Base-by-base conservation (phyloP, 2,888 invertebrate genomes). In the Eupithecia centaureata region DNA sequence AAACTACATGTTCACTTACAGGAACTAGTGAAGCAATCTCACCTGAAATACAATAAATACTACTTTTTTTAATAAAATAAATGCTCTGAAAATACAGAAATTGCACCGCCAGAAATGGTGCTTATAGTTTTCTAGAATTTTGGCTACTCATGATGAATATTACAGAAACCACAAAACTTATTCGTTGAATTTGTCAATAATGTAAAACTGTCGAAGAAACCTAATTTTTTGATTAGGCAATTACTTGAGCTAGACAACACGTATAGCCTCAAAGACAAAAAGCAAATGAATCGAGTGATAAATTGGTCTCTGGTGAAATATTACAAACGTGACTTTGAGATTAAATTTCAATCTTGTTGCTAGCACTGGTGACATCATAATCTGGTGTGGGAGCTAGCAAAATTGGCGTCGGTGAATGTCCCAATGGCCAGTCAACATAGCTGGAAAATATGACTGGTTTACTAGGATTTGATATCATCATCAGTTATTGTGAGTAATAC, bases 311-410 rank as follows among this genome's bases (percentile, higher is more conserved):
- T 54, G 65, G 79, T 85, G 83, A 84, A 82, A 81, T 80, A 84
- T 84, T 74, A 78, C 75, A 75, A 76, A 75, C 84, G 84, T 85
- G 85, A 82, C 80, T 77, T 56, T 56, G 61, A 77, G 79, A 84
- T 85, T 82, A 82, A 75, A 73, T 75, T 64, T 76, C 79, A 78
- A 81, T 77, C 67, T 67, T 70, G 65, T 54, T 69, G 28, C 60
- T 30, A 47, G 28, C 27, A 27, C n/a, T 62, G 68, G 66, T 75
- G 73, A 72, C 71, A 67, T 68, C 75, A 72, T 69, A 42, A 51
- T 52, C 65, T 35, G 33, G 54, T 25, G 68, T 70, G 69, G 72
- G 72, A 71, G 71, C 38, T 58, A 52, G 59, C 61, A 32, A 52
- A 68, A 51, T 57, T 32, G 57, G 32, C 12, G 52, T 15, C 18